These are phyloP conservation scores for Adelosebastes latens DNA, from an alignment of 2,797 vertebrate genomes.

Conservation along the genomic window DNA sequence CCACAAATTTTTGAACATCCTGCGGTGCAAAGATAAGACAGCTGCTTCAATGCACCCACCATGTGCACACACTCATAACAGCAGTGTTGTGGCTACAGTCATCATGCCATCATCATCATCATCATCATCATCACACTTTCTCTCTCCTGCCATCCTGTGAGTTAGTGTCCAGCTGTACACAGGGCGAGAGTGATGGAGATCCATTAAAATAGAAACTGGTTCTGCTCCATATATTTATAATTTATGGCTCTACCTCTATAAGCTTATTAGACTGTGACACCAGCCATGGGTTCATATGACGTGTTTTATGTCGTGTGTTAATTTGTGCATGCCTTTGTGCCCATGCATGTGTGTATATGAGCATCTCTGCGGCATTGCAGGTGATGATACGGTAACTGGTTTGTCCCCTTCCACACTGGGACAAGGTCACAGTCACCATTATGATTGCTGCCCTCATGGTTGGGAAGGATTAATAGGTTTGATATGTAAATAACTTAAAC, in stretches of 20 bases:
- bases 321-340: constrained; percentile 25
- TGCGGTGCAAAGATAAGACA: constrained; percentile 52
- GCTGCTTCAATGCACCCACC: constrained; percentile 10
- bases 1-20: constrained; percentile 13
- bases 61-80: constrained; percentile 8
- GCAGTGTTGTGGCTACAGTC: constrained; percentile 4
- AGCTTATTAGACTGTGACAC: constrained; percentile 48
- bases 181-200: constrained; percentile 28
- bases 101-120: neutral
- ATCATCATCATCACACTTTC: constrained; percentile 17
- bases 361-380: constrained; percentile 17
- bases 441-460: constrained; percentile 3
- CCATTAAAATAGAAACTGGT: constrained; percentile 47
- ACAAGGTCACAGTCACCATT: constrained; percentile 58
- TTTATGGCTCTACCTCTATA: constrained; percentile 48
- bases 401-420: constrained; percentile 40
- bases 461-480: constrained; percentile 7
- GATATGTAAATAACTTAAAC: neutral
- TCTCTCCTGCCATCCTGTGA: constrained; percentile 35
- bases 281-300: constrained; percentile 30
- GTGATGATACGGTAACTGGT: constrained; percentile 50
- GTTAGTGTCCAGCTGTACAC: constrained; percentile 30
- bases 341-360: neutral
- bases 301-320: constrained; percentile 38
- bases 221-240: constrained; percentile 42